phyloP scores from a whole-genome alignment of 2,797 vertebrate genomes.

The Adelosebastes latens region DNA sequence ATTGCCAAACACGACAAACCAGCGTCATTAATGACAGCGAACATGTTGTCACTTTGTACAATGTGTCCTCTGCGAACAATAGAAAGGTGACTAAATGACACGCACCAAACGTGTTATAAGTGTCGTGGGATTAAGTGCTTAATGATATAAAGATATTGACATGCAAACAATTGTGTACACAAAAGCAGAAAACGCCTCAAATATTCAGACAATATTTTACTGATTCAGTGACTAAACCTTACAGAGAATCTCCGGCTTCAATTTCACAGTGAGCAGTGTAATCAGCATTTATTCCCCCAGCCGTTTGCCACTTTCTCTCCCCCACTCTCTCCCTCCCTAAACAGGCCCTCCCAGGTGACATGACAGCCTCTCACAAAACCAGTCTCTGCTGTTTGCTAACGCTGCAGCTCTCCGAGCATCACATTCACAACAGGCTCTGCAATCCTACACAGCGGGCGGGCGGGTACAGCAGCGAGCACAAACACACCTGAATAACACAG shows the following conservation, averaged over 20 bases:
- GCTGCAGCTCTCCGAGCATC: conserved; percentile 65
- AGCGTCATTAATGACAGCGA: conserved; percentile 1
- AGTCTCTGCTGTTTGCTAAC: conserved; percentile 68
- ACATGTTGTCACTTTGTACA: conserved; percentile 26
- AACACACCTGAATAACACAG: conserved; percentile 73
- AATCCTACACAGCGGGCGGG: conserved; percentile 64
- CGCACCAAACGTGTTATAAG: not conserved
- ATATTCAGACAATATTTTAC: not conserved
- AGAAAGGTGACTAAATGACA: not conserved
- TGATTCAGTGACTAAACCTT: conserved; percentile 25
- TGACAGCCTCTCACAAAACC: conserved; percentile 66
- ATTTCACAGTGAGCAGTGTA: conserved; percentile 34
- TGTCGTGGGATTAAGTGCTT: not conserved
- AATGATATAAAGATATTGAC: not conserved
- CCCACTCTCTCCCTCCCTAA: conserved; percentile 27
- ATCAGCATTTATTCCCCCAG: conserved; percentile 49
- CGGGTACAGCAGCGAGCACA: conserved; percentile 59
- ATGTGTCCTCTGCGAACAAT: conserved; percentile 13
- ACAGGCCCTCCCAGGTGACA: conserved; percentile 59
- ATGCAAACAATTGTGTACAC: not conserved
- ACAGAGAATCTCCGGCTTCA: conserved; percentile 18
- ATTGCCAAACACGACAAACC: conserved; percentile 35
- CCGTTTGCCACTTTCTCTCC: conserved; percentile 19
- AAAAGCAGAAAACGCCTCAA: not conserved
- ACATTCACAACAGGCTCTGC: conserved; percentile 67